Evolutionary conservation across 2,888 invertebrate species (phyloP).

Genomic region (Drepanosiphum platanoidis): DNA sequence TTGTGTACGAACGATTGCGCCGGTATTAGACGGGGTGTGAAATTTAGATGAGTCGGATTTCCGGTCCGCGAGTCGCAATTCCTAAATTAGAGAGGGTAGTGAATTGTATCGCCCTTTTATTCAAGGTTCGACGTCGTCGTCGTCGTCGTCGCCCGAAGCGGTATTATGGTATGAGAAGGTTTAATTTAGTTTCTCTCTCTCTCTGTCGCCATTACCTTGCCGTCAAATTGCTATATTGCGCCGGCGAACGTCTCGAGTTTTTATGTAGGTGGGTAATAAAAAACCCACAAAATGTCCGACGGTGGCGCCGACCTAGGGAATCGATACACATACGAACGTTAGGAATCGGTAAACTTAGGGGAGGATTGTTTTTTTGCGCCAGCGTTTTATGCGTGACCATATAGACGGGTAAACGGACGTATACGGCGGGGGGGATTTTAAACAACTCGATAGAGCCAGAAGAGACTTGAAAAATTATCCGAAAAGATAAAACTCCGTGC

Average conservation of each 20-base stretch:
- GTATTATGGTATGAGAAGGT: neutral
- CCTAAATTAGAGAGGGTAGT: neutral
- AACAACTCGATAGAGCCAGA: neutral
- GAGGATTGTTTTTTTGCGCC: slow-evolving; percentile 5
- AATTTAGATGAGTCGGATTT: slow-evolving; percentile 20
- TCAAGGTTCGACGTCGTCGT: neutral
- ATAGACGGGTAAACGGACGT: neutral
- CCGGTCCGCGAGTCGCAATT: slow-evolving; percentile 18
- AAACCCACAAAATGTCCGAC: slow-evolving; percentile 47
- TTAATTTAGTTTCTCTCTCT: slow-evolving; percentile 9
- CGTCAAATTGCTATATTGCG: slow-evolving; percentile 12
- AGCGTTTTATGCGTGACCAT: slow-evolving; percentile 24
- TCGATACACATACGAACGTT: slow-evolving; percentile 37
- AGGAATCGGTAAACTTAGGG: slow-evolving; percentile 35
- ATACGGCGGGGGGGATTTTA: neutral
- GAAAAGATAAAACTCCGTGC: neutral
- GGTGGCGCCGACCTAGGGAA: slow-evolving; percentile 45
- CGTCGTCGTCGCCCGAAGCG: no score
- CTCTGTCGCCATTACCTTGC: neutral
- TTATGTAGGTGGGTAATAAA: slow-evolving; percentile 48
- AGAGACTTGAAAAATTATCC: neutral
- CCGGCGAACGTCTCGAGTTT: slow-evolving; percentile 30
- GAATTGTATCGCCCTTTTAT: neutral
- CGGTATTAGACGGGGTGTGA: neutral
- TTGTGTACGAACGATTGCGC: neutral